Conservation (phyloP, 1,140 invertebrate species). For the Pseudoatta argentina region DNA sequence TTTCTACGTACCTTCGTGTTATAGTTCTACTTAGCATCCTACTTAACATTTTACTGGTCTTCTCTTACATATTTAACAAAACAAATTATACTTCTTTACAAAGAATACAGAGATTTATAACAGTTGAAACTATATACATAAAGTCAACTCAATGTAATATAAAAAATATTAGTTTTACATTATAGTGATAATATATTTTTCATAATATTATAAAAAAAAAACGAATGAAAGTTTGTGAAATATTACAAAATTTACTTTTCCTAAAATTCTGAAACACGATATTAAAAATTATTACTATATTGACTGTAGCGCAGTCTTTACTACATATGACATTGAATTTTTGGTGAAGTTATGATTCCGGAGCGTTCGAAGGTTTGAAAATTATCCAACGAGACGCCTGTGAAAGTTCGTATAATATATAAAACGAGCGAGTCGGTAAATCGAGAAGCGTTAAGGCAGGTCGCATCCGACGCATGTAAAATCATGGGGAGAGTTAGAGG, state of each 20-base stretch:
- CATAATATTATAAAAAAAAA: not conserved
- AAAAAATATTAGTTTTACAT: constrained; percentile 15
- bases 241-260: not conserved
- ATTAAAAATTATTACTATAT: constrained; percentile 3
- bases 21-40: constrained; percentile 75
- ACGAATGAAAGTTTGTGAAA: not conserved
- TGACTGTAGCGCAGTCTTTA: not conserved
- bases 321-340: constrained; percentile 7
- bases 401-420: not conserved
- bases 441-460: constrained; percentile 44
- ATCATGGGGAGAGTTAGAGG: constrained; percentile 45
- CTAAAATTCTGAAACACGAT: not conserved
- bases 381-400: not conserved
- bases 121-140: not conserved
- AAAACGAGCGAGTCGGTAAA: constrained; percentile 37
- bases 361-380: not conserved
- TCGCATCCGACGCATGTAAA: constrained; percentile 34
- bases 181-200: not conserved
- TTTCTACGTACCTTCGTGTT: constrained; percentile 33
- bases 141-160: not conserved
- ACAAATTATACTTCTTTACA: constrained; percentile 8
- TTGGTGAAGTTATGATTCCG: not conserved
- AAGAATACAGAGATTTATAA: not conserved
- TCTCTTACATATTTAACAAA: constrained; percentile 22
- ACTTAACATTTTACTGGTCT: not conserved